phyloP scores from a whole-genome alignment of 2,113 vertebrate genomes.

The Sisor rabdophorus region DNA sequence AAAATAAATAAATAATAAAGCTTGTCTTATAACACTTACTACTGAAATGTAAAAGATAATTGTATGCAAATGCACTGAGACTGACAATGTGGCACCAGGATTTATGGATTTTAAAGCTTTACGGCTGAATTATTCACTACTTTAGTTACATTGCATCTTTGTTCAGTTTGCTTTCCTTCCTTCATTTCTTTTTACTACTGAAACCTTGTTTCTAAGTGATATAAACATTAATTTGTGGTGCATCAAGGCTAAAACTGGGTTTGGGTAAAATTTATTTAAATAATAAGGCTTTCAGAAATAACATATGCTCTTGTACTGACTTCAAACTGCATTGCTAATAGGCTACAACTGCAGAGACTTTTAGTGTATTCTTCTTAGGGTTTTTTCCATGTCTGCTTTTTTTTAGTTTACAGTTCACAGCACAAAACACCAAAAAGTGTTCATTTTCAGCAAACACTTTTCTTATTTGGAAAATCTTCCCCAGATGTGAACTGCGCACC shows the following conservation, averaged over 20 bases:
- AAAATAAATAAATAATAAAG: background rate
- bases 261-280: background rate
- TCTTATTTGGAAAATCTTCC: background rate
- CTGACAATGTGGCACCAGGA: background rate
- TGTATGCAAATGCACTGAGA: background rate
- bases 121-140: constrained; percentile 38
- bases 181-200: constrained; percentile 13
- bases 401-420: background rate
- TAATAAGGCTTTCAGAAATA: constrained; percentile 17
- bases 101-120: constrained; percentile 11
- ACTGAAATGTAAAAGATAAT: too few relatives aligned
- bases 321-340: constrained; percentile 37
- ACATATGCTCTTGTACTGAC: constrained; percentile 19
- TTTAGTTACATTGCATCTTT: constrained; percentile 30
- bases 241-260: constrained; percentile 7
- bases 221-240: background rate
- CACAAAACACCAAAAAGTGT: background rate
- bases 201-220: background rate
- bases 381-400: background rate
- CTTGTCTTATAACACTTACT: too few relatives aligned
- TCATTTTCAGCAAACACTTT: constrained; percentile 2
- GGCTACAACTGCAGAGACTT: background rate
- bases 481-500: background rate
- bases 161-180: constrained; percentile 7
- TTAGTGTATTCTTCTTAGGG: background rate